Evolutionary conservation across 37 sponge, comb jelly and placozoan species (phyloP).

Genomic region (Ephydatia muelleri): DNA sequence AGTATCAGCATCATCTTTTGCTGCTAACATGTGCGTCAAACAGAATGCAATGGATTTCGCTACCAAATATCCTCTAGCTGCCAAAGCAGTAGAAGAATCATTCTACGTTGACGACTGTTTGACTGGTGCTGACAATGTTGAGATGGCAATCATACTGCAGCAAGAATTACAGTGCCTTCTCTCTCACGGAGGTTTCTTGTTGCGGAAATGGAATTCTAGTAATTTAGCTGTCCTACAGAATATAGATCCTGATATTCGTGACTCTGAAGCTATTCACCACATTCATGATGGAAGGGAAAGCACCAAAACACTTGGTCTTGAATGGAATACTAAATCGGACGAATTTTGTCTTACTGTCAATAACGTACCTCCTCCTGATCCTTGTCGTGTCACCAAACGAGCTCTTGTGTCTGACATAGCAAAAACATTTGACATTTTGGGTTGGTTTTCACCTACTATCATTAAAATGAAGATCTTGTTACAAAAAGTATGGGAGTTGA

Average conservation of each 20-base stretch:
- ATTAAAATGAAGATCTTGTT: conserved; percentile 50
- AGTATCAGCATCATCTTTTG: conserved; percentile 6
- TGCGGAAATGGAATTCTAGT: conserved; percentile 25
- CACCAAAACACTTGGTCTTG: conserved; percentile 46
- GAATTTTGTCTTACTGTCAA: conserved; percentile 30
- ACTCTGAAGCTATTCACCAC: neutral
- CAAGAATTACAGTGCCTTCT: neutral
- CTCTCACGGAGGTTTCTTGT: conserved; percentile 12
- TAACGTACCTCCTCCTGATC: neutral
- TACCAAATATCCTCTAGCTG: conserved; percentile 17
- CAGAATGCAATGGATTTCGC: conserved; percentile 19
- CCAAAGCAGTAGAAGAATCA: conserved; percentile 5
- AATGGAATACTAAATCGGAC: conserved; percentile 29
- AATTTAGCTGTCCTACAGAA: neutral
- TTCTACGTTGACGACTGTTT: conserved; percentile 40
- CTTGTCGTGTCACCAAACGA: conserved; percentile 17
- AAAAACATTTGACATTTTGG: conserved; percentile 28
- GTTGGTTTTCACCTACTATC: conserved; percentile 17
- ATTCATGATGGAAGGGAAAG: neutral
- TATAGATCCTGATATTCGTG: conserved; percentile 18
- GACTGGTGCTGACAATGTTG: conserved; percentile 8
- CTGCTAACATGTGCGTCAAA: conserved; percentile 12
- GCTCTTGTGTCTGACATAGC: conserved; percentile 21
- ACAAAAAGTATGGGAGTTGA: conserved; percentile 33
- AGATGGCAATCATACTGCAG: neutral